phyloP scores from a whole-genome alignment of 2,797 vertebrate genomes.

The Myiothlypis chrysogaster region DNA sequence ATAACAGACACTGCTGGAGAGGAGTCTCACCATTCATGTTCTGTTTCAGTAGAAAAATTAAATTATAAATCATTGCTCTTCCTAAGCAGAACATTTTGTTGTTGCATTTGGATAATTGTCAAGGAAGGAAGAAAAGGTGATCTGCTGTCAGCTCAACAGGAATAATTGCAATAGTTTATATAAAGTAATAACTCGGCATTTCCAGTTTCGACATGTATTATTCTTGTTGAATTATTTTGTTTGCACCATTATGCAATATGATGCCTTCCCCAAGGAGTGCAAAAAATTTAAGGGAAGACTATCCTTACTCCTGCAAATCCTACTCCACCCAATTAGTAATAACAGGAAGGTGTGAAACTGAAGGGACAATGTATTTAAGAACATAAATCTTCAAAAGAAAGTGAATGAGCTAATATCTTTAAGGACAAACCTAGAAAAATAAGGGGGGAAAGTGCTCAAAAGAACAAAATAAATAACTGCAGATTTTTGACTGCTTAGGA shows the following conservation, averaged over 20 bases:
- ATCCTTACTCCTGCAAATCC: not conserved
- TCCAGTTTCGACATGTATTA: conserved; percentile 70
- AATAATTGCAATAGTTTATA: conserved; percentile 68
- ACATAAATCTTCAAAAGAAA: not conserved
- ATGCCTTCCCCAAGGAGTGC: conserved; percentile 32
- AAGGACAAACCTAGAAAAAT: not conserved
- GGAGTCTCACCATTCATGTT: not conserved
- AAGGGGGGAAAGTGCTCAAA: not conserved
- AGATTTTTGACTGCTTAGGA: not conserved
- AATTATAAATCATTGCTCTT: conserved; percentile 42
- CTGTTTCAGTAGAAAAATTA: conserved; percentile 6
- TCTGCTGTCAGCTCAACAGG: conserved; percentile 49
- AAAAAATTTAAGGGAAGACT: conserved; percentile 30
- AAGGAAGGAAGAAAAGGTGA: conserved; percentile 65
- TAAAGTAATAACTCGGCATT: conserved; percentile 66
- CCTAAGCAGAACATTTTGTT: conserved; percentile 36
- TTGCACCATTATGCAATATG: conserved; percentile 64
- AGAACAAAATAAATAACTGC: not conserved
- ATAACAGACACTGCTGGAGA: not conserved
- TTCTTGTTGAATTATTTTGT: conserved; percentile 68
- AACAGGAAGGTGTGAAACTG: conserved; percentile 50
- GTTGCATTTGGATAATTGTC: conserved; percentile 54
- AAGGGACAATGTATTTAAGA: not conserved
- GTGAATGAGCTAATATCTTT: not conserved
- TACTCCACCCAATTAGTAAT: conserved; percentile 44